These are phyloP conservation scores for Bolinopsis microptera DNA, from an alignment of 37 sponge, comb jelly and placozoan species.

Conservation along the genomic window DNA sequence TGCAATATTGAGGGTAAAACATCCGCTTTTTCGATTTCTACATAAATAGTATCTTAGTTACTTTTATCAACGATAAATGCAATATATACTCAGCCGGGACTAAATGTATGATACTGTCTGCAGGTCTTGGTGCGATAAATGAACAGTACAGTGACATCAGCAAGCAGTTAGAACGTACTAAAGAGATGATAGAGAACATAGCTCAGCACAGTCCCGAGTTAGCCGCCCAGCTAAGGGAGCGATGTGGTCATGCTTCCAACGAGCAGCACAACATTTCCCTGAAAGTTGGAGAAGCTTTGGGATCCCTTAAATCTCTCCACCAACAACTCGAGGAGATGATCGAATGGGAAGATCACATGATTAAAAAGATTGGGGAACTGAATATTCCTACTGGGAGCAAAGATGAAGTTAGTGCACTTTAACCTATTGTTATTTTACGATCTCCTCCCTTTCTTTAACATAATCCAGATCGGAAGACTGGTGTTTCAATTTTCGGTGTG, in stretches of 20 bases:
- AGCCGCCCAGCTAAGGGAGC: not conserved
- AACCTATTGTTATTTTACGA: too few relatives aligned
- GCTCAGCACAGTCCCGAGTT: conserved; percentile 9
- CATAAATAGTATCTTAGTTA: not conserved
- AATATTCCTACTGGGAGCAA: not conserved
- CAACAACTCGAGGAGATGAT: not conserved
- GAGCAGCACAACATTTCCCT: conserved; percentile 3
- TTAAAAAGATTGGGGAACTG: not conserved
- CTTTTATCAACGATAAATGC: too few relatives aligned
- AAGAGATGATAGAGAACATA: not conserved
- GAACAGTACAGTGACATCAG: not conserved
- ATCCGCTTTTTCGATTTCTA: too few relatives aligned
- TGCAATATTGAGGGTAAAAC: conserved; percentile 19
- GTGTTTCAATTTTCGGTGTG: too few relatives aligned
- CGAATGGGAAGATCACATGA: not conserved
- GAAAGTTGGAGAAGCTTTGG: conserved; percentile 39
- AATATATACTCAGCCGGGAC: too few relatives aligned
- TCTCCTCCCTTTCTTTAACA: not conserved
- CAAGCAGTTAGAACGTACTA: not conserved
- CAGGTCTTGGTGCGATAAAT: conserved; percentile 1
- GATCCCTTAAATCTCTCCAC: not conserved
- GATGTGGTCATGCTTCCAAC: not conserved
- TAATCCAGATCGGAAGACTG: not conserved
- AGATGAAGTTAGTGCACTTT: not conserved
- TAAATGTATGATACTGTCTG: too few relatives aligned